Percentiles rank a stretch among this genome's conserved stretches.
phyloP scores from a whole-genome alignment of 30 jellyfish, hydroid and myxozoan genomes.

The Hydractinia echinata region DNA sequence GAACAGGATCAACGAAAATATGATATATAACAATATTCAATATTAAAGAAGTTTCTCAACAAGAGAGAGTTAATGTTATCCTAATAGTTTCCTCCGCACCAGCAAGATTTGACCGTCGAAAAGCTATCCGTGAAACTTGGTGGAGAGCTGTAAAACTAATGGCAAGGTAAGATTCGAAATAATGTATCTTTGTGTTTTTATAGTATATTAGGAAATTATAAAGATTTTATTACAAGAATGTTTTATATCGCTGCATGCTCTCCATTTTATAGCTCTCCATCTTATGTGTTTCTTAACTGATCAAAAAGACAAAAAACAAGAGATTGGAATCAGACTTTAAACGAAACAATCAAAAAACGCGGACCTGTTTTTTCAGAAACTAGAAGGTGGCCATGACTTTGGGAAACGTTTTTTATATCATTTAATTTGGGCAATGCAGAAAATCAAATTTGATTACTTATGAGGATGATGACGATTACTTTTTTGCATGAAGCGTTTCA shows the following conservation, averaged over 20 bases:
- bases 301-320: slow-evolving; percentile 23
- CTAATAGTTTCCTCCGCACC: slow-evolving; percentile 39
- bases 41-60: not conserved
- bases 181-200: not conserved
- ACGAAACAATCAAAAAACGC: slow-evolving; percentile 15
- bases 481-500: slow-evolving; percentile 44
- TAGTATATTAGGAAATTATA: not conserved
- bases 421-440: slow-evolving; percentile 47
- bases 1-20: slow-evolving; percentile 8
- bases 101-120: slow-evolving; percentile 29
- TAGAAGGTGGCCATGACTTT: slow-evolving; percentile 46
- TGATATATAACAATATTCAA: not conserved
- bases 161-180: slow-evolving; percentile 8
- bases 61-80: not conserved
- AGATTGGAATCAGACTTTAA: slow-evolving; percentile 24
- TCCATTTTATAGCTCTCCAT: slow-evolving; percentile 30
- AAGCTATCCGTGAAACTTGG: slow-evolving; percentile 38
- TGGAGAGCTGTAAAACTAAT: slow-evolving; percentile 30
- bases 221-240: not conserved
- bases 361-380: slow-evolving; percentile 42
- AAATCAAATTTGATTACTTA: slow-evolving; percentile 40
- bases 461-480: slow-evolving; percentile 47
- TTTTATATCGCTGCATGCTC: not conserved
- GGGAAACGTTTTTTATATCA: slow-evolving; percentile 49
- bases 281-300: slow-evolving; percentile 44